phyloP scores from a whole-genome alignment of 1,140 invertebrate genomes.

The Zaprionus davidi region DNA sequence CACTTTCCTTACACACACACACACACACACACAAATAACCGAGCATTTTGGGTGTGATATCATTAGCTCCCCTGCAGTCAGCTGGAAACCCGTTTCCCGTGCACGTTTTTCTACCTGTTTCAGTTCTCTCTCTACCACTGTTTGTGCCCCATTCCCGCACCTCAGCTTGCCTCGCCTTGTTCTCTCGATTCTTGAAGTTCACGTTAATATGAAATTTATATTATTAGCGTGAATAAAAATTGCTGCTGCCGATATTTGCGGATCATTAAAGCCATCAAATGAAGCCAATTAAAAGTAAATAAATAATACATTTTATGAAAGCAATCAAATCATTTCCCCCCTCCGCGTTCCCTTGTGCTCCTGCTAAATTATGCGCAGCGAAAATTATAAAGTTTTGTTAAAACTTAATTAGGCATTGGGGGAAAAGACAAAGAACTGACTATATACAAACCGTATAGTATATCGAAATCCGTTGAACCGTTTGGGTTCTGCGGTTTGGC shows the following conservation, averaged over 20 bases:
- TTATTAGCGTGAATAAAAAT: constrained; percentile 79
- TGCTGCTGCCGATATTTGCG: constrained; percentile 77
- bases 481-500: constrained; percentile 39
- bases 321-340: constrained; percentile 59
- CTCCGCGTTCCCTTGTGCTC: not conserved
- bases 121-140: not conserved
- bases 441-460: constrained; percentile 2
- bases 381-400: constrained; percentile 79
- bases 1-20: constrained; percentile 62
- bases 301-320: constrained; percentile 82
- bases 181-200: constrained; percentile 3
- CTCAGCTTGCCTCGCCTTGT: not conserved
- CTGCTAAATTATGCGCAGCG: constrained; percentile 66
- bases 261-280: constrained; percentile 81
- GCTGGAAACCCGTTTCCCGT: constrained; percentile 61
- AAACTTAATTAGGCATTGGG: constrained; percentile 73
- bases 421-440: constrained; percentile 45
- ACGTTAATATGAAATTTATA: constrained; percentile 63
- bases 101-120: constrained; percentile 42
- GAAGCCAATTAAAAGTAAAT: constrained; percentile 82
- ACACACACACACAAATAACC: constrained; percentile 5
- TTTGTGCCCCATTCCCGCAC: not conserved
- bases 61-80: constrained; percentile 68
- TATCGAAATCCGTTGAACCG: constrained; percentile 36
- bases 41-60: constrained; percentile 79